Conservation (phyloP, 2,888 invertebrate genomes). For the Erebia palarica region DNA sequence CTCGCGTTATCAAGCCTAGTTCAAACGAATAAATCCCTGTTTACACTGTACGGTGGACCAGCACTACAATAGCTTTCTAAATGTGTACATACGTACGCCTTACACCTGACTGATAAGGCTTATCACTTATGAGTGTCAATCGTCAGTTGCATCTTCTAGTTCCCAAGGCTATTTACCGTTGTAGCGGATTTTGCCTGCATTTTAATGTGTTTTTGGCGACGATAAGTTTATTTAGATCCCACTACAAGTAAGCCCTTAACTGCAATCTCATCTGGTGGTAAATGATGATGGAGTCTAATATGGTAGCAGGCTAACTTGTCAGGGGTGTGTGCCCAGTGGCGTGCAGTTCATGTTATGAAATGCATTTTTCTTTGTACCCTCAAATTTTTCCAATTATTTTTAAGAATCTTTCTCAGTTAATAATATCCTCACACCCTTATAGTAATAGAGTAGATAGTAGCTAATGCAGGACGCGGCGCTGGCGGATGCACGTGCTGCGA, state of each 20-base stretch:
- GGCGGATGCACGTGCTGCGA: conserved; percentile 58
- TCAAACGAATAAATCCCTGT: conserved; percentile 19
- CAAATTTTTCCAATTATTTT: too few species aligned
- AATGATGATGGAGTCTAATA: too few species aligned
- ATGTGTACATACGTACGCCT: background rate
- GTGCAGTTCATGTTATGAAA: too few species aligned
- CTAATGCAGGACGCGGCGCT: conserved; percentile 49
- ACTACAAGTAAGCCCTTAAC: too few species aligned
- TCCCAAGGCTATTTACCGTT: conserved; percentile 16
- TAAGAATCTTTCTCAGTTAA: background rate
- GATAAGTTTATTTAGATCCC: too few species aligned
- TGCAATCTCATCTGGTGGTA: too few species aligned
- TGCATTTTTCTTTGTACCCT: background rate
- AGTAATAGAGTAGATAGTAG: too few species aligned
- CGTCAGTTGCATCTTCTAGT: conserved; percentile 16
- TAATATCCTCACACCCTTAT: conserved; percentile 13
- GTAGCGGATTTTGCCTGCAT: background rate
- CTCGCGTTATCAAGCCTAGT: conserved; percentile 10
- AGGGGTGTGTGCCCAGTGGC: too few species aligned
- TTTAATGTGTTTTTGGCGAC: too few species aligned
- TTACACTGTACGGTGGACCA: background rate
- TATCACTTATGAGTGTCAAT: conserved; percentile 22
- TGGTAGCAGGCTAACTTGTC: too few species aligned
- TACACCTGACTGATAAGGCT: conserved; percentile 27
- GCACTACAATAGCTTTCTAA: conserved; percentile 14